A percentile compares a stretch with the other conserved stretches of the same genome.
phyloP scores from a whole-genome alignment of 2,113 vertebrate species.

The Brachionichthys hirsutus region DNA sequence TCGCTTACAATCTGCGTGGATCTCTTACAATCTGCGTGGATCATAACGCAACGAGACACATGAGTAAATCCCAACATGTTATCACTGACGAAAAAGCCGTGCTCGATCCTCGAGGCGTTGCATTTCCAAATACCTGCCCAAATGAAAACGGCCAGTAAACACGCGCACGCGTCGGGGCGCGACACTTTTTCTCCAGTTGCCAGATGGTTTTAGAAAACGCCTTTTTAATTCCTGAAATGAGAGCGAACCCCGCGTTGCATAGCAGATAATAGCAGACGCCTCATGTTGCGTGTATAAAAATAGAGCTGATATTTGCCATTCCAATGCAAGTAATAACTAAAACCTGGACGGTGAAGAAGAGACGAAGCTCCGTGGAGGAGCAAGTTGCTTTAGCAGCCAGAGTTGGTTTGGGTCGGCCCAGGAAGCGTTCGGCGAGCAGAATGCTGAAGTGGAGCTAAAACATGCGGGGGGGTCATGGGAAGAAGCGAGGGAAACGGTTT shows the following conservation, averaged over 20 bases:
- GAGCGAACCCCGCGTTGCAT: constrained; percentile 53
- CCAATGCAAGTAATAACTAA: constrained; percentile 1
- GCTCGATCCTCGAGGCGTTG: too few species aligned
- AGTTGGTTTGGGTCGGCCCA: too few species aligned
- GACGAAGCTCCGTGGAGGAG: not conserved
- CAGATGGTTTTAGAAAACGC: not conserved
- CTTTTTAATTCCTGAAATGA: constrained; percentile 26
- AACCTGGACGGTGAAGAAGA: not conserved
- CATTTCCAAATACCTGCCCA: too few species aligned
- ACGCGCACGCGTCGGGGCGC: not conserved
- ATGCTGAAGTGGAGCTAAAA: too few species aligned
- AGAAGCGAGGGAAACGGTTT: not conserved
- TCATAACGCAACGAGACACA: not conserved
- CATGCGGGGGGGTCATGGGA: too few species aligned
- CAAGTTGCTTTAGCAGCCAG: not conserved
- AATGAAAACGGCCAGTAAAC: not conserved
- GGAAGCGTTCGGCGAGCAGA: too few species aligned
- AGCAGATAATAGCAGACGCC: constrained; percentile 39
- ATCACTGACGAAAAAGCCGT: too few species aligned
- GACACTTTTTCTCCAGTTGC: not conserved
- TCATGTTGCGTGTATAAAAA: constrained; percentile 55
- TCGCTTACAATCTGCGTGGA: constrained; percentile 30
- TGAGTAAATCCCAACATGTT: too few species aligned
- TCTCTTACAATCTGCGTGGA: constrained; percentile 31
- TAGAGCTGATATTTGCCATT: constrained; percentile 38